Evolutionary conservation across 1,140 invertebrate species (phyloP), one percentile per base, ranked within the genome.

Genomic region (Sitobion miscanthi): DNA sequence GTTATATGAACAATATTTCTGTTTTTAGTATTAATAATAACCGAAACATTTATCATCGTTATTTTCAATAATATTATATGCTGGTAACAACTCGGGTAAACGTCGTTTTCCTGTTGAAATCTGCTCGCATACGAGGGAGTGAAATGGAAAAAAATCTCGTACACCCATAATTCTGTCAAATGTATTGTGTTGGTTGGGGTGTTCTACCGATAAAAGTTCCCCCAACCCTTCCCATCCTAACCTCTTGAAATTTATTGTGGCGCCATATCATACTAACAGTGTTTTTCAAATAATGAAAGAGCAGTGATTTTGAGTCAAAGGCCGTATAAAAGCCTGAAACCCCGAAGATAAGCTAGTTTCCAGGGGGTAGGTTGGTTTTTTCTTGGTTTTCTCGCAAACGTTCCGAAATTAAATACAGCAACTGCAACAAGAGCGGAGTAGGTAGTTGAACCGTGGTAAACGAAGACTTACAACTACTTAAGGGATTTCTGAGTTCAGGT

Each of bases 261-360:
- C 91, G 91, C 91, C 91, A 85, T 38, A 38, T 93, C 91, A 85
- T 45, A 85, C 77, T 54, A 85, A 93, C 91, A 92, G 91, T 54
- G 91, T 92, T 92, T 90, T 92, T 92, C 91, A 92, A 92, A 92
- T 92, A 92, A 92, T 83, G 91, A 92, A 82, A 77, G 90, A 91
- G 57, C 62, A 77, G 17, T 69, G 90, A 93, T 83, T 52, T 85
- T 35, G 42, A 93, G 82, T 93, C 91, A 93, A 93, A 86, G 91
- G 91, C 91, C 91, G 35, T 86, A 69, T 90, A 93, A 93, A 93
- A 86, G 91, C 91, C 91, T 93, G 91, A 85, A 93, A 85, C 47
- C 35, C 91, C 17, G 91, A 86, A 93, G 91, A 93, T 93, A 93
- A 93, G 91, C 91, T 20, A 21, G 91, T 93, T 93, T 57, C 25